phyloP scores from a whole-genome alignment of 2,797 vertebrate genomes.

The Gymnothorax javanicus region DNA sequence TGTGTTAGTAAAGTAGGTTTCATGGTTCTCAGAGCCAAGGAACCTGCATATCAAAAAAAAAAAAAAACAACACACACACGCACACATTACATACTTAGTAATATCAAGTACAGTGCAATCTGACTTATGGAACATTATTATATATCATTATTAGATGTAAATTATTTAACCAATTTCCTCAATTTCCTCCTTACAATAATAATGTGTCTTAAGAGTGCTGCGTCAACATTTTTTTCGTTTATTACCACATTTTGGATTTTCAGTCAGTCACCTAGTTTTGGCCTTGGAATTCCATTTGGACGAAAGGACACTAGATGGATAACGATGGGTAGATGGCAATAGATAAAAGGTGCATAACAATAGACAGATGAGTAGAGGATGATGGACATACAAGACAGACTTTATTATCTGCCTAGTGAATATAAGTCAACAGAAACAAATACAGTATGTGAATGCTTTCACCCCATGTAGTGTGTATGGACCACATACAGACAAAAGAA shows the following conservation, averaged over 20 bases:
- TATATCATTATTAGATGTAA: neutral
- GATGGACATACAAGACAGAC: no score
- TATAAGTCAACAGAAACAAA: no score
- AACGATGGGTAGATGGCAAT: neutral
- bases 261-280: neutral
- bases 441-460: neutral
- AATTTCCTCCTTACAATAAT: neutral
- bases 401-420: neutral
- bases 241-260: neutral
- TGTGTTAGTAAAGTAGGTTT: slow-evolving; percentile 75
- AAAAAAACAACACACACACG: neutral
- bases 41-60: slow-evolving; percentile 62
- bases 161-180: neutral
- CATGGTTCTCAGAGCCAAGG: slow-evolving; percentile 68
- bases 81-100: no score
- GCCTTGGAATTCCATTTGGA: neutral
- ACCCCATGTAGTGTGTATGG: neutral
- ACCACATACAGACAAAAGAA: neutral
- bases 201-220: neutral
- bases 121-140: neutral
- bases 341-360: no score
- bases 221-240: neutral
- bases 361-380: no score
- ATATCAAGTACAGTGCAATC: neutral
- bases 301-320: neutral